A percentile compares a stretch with the other conserved stretches of the same genome.
These are phyloP conservation scores for Drosophila tanythrix DNA, from an alignment of 2,888 invertebrate species.

Conservation along the genomic window DNA sequence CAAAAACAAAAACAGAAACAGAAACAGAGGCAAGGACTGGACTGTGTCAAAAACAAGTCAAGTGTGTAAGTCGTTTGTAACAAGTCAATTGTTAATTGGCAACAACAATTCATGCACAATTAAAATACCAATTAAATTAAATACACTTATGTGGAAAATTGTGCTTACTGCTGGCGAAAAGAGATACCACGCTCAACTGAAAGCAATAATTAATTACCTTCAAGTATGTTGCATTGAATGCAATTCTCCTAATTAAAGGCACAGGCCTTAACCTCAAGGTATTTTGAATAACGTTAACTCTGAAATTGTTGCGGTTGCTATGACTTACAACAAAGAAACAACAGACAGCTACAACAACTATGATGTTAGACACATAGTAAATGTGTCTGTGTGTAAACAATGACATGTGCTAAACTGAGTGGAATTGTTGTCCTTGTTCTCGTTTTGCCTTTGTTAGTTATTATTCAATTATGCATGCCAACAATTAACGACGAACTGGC, in stretches of 20 bases:
- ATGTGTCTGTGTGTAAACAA: constrained; percentile 22
- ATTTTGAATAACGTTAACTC: constrained; percentile 20
- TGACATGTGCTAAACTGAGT: constrained; percentile 23
- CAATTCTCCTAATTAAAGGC: constrained; percentile 29
- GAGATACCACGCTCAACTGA: constrained; percentile 7
- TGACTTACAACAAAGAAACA: constrained; percentile 3
- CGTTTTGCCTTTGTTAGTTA: constrained; percentile 63
- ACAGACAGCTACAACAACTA: neutral
- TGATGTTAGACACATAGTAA: neutral
- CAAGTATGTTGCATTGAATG: constrained; percentile 8
- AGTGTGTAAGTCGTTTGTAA: constrained; percentile 43
- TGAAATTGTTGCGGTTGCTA: constrained; percentile 22
- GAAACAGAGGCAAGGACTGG: constrained; percentile 14
- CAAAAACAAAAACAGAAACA: constrained; percentile 15
- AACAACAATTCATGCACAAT: constrained; percentile 54
- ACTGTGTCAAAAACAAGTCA: constrained; percentile 30
- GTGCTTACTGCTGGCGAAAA: neutral
- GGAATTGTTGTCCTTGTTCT: constrained; percentile 17
- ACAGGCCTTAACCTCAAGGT: constrained; percentile 20
- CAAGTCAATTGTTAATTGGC: constrained; percentile 72
- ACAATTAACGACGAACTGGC: constrained; percentile 82
- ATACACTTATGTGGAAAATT: constrained; percentile 33
- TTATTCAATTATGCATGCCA: constrained; percentile 83
- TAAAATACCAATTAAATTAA: constrained; percentile 59
- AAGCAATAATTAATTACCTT: constrained; percentile 24